A percentile compares a stretch with the other conserved stretches of the same genome.
These are phyloP conservation scores for Pomphorhynchus laevis DNA, from an alignment of 1,140 invertebrate species.

Conservation along the genomic window DNA sequence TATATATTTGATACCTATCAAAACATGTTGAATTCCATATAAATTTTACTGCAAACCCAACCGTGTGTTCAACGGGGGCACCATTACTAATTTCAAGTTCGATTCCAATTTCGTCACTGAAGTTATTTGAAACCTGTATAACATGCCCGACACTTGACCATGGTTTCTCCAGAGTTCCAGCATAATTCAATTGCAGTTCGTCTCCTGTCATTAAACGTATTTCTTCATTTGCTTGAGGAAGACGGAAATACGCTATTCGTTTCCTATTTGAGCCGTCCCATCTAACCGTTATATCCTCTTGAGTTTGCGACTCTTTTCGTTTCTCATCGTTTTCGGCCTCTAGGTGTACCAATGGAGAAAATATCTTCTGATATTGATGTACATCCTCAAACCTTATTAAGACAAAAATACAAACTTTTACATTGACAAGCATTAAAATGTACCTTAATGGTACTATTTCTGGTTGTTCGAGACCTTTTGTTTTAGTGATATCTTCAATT, in stretches of 20 bases:
- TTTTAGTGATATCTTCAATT: slow-evolving; percentile 79
- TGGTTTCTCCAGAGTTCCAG: slow-evolving; percentile 32
- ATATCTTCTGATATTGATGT: slow-evolving; percentile 92
- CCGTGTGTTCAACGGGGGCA: slow-evolving; percentile 53
- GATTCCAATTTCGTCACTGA: slow-evolving; percentile 79
- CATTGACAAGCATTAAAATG: too few species aligned
- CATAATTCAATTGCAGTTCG: slow-evolving; percentile 58
- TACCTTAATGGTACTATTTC: too few species aligned
- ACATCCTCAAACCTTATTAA: slow-evolving; percentile 74
- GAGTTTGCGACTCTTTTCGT: slow-evolving; percentile 81
- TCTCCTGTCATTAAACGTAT: slow-evolving; percentile 99
- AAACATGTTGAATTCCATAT: slow-evolving; percentile 99
- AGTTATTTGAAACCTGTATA: slow-evolving; percentile 94
- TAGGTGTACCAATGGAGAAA: slow-evolving; percentile 68
- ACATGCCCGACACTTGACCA: slow-evolving; percentile 52
- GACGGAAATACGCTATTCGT: slow-evolving; percentile 33
- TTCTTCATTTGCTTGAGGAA: slow-evolving; percentile 22
- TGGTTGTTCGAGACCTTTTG: slow-evolving; percentile 76
- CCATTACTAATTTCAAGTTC: slow-evolving; percentile 59
- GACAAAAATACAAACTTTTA: too few species aligned
- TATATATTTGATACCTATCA: slow-evolving; percentile 43
- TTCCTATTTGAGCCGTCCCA: slow-evolving; percentile 98
- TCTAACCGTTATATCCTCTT: slow-evolving; percentile 80
- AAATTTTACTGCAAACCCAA: slow-evolving; percentile 89
- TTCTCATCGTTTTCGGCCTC: slow-evolving; percentile 95